phyloP scores from a whole-genome alignment of 2,888 invertebrate genomes.

The Rhamnusium bicolor region DNA sequence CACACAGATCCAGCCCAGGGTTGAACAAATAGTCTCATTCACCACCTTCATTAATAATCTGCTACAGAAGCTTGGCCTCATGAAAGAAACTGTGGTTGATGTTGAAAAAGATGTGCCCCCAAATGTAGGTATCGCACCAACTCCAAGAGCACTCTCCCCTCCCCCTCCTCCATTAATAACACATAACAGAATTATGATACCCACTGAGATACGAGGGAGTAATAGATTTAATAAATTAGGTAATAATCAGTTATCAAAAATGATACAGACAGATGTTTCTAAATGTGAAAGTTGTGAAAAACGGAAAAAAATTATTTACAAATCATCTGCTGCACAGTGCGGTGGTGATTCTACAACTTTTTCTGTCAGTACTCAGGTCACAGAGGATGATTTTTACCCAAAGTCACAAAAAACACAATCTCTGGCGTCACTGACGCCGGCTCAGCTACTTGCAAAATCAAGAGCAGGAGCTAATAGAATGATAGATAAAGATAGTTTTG shows the following conservation, averaged over 20 bases:
- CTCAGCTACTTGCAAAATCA: constrained; percentile 64
- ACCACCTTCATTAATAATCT: constrained; percentile 34
- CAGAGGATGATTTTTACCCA: constrained; percentile 61
- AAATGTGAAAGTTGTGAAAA: constrained; percentile 63
- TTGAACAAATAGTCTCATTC: constrained; percentile 37
- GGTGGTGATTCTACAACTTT: constrained; percentile 49
- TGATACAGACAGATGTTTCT: constrained; percentile 60
- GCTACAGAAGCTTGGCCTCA: constrained; percentile 38
- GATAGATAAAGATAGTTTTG: constrained; percentile 38
- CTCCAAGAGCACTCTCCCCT: constrained; percentile 15
- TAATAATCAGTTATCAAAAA: constrained; percentile 47
- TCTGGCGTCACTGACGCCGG: constrained; percentile 67
- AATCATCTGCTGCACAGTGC: constrained; percentile 57
- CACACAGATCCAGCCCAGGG: constrained; percentile 46
- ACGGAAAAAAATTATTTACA: constrained; percentile 57
- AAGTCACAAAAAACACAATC: constrained; percentile 64
- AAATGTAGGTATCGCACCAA: constrained; percentile 1
- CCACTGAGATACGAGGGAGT: background rate
- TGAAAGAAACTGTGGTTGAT: constrained; percentile 38
- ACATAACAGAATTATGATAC: constrained; percentile 2
- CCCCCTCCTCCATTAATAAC: constrained; percentile 45
- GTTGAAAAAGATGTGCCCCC: constrained; percentile 34
- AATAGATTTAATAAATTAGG: background rate
- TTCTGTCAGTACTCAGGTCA: constrained; percentile 66
- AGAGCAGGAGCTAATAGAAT: constrained; percentile 17